These are phyloP conservation scores for Lethocerus indicus DNA, from an alignment of 1,140 invertebrate genomes.

Conservation along the genomic window DNA sequence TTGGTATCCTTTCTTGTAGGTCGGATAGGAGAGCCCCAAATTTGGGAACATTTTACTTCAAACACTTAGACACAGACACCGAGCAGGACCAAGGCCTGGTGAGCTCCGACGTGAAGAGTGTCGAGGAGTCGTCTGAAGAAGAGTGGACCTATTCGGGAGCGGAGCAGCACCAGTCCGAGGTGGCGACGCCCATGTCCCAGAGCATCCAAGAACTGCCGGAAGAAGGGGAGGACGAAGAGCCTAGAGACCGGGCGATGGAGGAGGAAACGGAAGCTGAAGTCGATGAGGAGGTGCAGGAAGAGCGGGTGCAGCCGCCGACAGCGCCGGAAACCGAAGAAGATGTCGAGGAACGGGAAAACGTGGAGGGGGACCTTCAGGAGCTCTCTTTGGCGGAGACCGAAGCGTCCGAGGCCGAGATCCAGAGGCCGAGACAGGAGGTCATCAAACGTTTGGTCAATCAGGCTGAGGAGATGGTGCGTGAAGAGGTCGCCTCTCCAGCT, in stretches of 20 bases:
- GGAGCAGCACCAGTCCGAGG: conserved; percentile 19
- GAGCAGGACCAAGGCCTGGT: conserved; percentile 29
- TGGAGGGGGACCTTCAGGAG: too few relatives aligned
- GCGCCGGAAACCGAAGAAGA: conserved; percentile 3
- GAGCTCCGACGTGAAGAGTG: conserved; percentile 30
- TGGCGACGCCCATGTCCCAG: conserved; percentile 19
- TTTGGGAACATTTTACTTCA: conserved; percentile 65
- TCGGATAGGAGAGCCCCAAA: conserved; percentile 61
- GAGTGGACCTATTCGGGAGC: conserved; percentile 49
- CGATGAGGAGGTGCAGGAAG: not conserved
- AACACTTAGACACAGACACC: conserved; percentile 66
- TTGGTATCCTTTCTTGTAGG: conserved; percentile 23
- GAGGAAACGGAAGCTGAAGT: not conserved
- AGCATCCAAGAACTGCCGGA: too few relatives aligned
- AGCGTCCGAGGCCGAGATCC: conserved; percentile 3
- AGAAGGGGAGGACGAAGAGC: conserved; percentile 12
- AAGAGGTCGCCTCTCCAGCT: conserved; percentile 2
- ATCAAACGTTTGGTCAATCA: conserved; percentile 35
- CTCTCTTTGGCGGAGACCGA: not conserved
- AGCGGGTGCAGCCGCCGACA: not conserved
- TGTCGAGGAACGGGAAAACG: too few relatives aligned
- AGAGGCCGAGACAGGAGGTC: conserved; percentile 4
- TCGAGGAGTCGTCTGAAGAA: conserved; percentile 47
- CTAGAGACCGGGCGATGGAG: conserved; percentile 3
- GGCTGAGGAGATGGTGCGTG: conserved; percentile 49